Base-by-base conservation (phyloP, 2,888 invertebrate genomes). In the Tenthredo amoena region DNA sequence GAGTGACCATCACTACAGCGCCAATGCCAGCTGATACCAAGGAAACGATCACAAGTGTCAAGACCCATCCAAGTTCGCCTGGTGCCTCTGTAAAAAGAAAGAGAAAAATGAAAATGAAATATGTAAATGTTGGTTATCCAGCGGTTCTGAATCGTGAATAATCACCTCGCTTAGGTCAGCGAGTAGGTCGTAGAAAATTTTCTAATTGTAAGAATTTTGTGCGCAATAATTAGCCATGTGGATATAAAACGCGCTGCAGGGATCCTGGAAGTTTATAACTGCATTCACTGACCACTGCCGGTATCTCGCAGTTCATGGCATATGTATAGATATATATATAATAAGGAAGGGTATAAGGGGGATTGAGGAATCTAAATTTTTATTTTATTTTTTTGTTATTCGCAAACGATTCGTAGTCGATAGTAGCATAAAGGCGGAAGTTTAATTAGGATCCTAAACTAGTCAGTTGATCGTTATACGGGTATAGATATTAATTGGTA, bases 1-100 rank as follows among this genome's bases (percentile, higher is more conserved):
- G 95, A 89, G 96, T 95, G 91, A 96, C 95, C 96, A 96, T 96
- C 88, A 96, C 94, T 89, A 96, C 95, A 88, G 96, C 96, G 86
- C 96, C 96, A 89, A 96, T 94, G 86, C 96, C 94, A 86, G 96
- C 96, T 86, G 96, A 96, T 90, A 96, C 94, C 89, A 96, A 93
- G 50, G 96, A 96, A 87, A 96, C 96, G 92, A 96, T 96, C 88
- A 96, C 95, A 90, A 96, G 92, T 81, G 96, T 96, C 87, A 96
- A 93, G 72, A 96, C 95, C 96, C 96, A 96, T 89, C 96, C 96
- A 88, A 96, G 93, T 93, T 96, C 96, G 85, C 95, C 95, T 85
- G 95, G 95, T 90, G 94, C 93, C 92, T 95, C 95, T 95, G 94
- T 86, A 95, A 94, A 91, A 91, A n/a, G 6, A 6, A 26, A 47